Conservation (phyloP, 2,113 vertebrate species). For the Murina feae region DNA sequence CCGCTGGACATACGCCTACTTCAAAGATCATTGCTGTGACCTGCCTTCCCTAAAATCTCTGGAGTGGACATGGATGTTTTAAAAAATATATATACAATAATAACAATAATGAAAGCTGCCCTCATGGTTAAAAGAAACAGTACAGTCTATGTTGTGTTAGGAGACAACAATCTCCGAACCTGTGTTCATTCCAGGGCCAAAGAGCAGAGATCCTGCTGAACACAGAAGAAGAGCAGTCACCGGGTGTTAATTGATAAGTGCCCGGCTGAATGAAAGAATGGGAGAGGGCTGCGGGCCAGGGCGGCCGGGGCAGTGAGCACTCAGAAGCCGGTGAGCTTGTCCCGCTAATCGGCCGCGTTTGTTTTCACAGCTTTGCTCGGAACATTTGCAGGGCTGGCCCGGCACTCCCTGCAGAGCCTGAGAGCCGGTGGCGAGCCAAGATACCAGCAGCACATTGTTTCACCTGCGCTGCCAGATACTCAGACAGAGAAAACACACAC, state of each 20-base stretch:
- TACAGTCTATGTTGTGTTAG: not conserved
- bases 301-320: constrained; percentile 59
- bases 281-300: constrained; percentile 36
- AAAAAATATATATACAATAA: not conserved
- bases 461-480: constrained; percentile 76
- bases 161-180: not conserved
- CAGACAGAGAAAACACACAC: constrained; percentile 67
- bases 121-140: not conserved
- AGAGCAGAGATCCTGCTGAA: not conserved
- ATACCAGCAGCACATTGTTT: constrained; percentile 75
- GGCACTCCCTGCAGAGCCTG: constrained; percentile 82
- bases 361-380: constrained; percentile 88
- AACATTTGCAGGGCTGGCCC: constrained; percentile 74
- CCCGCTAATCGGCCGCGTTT: constrained; percentile 82
- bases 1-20: not conserved
- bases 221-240: not conserved
- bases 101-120: not conserved
- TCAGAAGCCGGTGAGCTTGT: constrained; percentile 76
- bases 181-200: not conserved
- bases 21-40: constrained; percentile 18
- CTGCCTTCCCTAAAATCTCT: not conserved
- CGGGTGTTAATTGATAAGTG: constrained; percentile 72
- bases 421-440: constrained; percentile 74
- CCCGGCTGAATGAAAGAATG: constrained; percentile 62
- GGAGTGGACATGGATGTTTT: not conserved